These are phyloP conservation scores for Drosophila multiciliata DNA, from an alignment of 2,888 invertebrate species.

Conservation along the genomic window DNA sequence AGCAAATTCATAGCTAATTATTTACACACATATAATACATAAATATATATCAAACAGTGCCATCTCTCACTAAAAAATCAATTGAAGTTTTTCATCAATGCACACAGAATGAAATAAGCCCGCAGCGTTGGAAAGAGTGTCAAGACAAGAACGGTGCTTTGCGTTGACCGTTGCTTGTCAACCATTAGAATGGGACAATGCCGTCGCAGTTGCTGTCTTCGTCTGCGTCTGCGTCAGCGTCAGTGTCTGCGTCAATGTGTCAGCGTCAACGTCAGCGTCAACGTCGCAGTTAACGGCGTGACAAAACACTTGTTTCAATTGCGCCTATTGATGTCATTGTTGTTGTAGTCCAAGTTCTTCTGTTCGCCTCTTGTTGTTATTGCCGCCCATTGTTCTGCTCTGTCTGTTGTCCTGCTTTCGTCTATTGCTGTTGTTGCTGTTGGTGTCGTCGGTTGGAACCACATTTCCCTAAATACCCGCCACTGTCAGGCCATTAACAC, in stretches of 20 bases:
- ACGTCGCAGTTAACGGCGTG: conserved; percentile 31
- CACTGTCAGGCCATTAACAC: conserved; percentile 42
- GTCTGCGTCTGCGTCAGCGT: conserved; percentile 3
- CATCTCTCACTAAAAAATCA: background rate
- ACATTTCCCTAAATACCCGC: conserved; percentile 64
- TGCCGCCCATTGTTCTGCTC: conserved; percentile 37
- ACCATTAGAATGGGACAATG: conserved; percentile 27
- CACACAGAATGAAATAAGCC: background rate
- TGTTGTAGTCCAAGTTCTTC: conserved; percentile 18
- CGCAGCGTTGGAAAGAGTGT: conserved; percentile 25
- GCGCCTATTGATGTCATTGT: conserved; percentile 63
- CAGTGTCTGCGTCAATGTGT: conserved; percentile 6
- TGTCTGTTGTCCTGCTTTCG: conserved; percentile 16
- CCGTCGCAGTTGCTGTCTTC: conserved; percentile 10
- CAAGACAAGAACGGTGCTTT: conserved; percentile 23
- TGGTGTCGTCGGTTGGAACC: conserved; percentile 7
- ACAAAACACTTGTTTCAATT: conserved; percentile 64
- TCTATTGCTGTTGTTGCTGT: background rate
- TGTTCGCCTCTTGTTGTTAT: conserved; percentile 5
- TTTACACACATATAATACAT: background rate
- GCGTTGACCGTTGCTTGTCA: conserved; percentile 36
- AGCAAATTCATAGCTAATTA: background rate
- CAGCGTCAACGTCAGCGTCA: conserved; percentile 7
- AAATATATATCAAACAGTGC: background rate
- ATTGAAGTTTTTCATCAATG: background rate